Evolutionary conservation across 2,113 vertebrate genomes (phyloP).

Genomic region (Dendrocopos noguchii): DNA sequence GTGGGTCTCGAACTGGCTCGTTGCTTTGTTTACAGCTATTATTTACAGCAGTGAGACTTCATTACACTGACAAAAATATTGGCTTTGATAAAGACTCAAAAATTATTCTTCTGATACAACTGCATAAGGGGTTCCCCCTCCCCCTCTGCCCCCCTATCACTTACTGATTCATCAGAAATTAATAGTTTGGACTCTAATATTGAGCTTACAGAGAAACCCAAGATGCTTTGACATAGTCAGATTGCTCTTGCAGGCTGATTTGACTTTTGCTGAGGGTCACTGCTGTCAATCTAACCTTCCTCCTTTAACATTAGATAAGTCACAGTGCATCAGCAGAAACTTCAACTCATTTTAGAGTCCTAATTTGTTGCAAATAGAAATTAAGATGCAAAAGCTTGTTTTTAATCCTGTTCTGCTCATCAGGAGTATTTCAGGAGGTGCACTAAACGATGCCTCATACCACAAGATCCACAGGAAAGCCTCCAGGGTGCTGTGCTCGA

Average conservation of each 20-base stretch:
- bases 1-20: background rate
- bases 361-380: background rate
- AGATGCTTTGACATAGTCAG: background rate
- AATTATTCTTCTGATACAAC: background rate
- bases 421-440: background rate
- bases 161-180: constrained; percentile 4
- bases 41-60: background rate
- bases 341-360: background rate
- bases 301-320: background rate
- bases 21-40: background rate
- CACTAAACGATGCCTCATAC: background rate
- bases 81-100: background rate
- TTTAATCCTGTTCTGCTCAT: background rate
- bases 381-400: background rate
- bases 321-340: background rate
- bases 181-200: background rate
- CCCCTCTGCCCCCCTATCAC: background rate
- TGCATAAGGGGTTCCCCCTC: too few relatives aligned
- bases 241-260: background rate
- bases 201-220: background rate
- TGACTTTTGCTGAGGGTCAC: background rate
- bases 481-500: background rate
- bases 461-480: background rate
- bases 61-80: background rate
- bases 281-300: background rate